phyloP scores from a whole-genome alignment of 2,888 invertebrate species.

The Helicoverpa assulta region DNA sequence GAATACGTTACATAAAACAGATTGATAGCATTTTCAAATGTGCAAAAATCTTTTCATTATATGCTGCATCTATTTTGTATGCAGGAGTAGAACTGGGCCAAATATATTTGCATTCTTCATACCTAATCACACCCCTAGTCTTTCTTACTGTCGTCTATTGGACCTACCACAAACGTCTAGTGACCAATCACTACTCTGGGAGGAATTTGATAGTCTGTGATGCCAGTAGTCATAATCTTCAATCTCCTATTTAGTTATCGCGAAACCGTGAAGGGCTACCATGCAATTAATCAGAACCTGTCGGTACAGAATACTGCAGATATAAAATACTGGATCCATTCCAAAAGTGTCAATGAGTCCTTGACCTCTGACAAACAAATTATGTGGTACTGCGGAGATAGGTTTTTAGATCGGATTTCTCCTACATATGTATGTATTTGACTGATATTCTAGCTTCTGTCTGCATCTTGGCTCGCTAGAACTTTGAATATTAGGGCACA shows the following conservation, averaged over 20 bases:
- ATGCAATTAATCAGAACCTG: slow-evolving; percentile 11
- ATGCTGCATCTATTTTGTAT: not conserved
- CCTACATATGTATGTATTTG: too few relatives aligned
- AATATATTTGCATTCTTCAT: too few relatives aligned
- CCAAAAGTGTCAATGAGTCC: slow-evolving; percentile 23
- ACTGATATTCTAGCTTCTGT: not conserved
- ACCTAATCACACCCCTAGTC: too few relatives aligned
- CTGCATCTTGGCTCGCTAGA: too few relatives aligned
- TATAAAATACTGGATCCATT: slow-evolving; percentile 22
- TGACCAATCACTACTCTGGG: too few relatives aligned
- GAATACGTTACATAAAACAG: slow-evolving; percentile 27
- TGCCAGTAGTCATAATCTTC: too few relatives aligned
- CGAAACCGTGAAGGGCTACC: slow-evolving; percentile 13
- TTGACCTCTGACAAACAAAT: slow-evolving; percentile 16
- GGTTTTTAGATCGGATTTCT: slow-evolving; percentile 9
- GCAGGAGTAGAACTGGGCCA: too few relatives aligned
- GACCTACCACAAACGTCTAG: too few relatives aligned
- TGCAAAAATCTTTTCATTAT: slow-evolving; percentile 15
- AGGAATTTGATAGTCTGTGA: too few relatives aligned
- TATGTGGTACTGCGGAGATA: not conserved
- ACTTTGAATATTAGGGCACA: not conserved
- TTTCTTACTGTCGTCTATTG: too few relatives aligned
- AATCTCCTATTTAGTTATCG: not conserved
- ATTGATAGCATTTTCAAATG: slow-evolving; percentile 26
- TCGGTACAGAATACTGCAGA: slow-evolving; percentile 15